Base-by-base conservation (phyloP, 2,797 vertebrate species). In the Lemur catta region DNA sequence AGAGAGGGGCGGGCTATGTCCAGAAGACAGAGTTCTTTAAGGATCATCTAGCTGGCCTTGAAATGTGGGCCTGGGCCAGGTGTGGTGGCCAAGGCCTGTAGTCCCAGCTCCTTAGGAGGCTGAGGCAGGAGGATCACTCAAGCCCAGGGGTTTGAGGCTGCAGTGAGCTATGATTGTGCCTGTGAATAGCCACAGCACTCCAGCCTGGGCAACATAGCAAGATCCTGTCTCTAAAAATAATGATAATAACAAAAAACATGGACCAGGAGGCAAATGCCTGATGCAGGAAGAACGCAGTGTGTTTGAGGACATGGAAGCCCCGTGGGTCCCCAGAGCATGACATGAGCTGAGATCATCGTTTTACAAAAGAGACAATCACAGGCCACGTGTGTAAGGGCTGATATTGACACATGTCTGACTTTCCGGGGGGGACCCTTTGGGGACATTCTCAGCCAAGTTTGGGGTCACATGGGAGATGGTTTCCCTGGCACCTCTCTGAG, bases 141-240 rank as follows among this genome's bases (percentile, higher is more conserved):
- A 13, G 14, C 30, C 46, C 46, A n/a, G 24, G 13, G 22, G 33
- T 76, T 72, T 7, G 41, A 76, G 48, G 33, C 46, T n/a, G 46
- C 12, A 50, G 72, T 46, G 43, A 17, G 17, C 17, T 20, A 13
- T 50, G 74, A 76, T 7, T 9, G 10, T 50, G 20, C 74, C 74
- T 76, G 38, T 43, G 69, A 28, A 72, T 28, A 50, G 74, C 74
- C 74, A 76, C 33, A 76, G 74, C 46, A n/a, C 46, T 76, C 46
- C 6, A 22, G 33, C 30, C 74, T n/a, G 46, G 74, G 18, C 18
- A 50, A 33, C 74, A 48, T 22, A 76, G 28, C 74, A 50, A 76
- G 74, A 76, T 76, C 46, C 46, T 22, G 30, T 76, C 46, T 76
- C 74, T 76, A 76, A 76, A 76, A 72, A 72, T 76, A n/a, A 76